Evolutionary conservation across 2,888 invertebrate species (phyloP).

Genomic region (Eupithecia inturbata): DNA sequence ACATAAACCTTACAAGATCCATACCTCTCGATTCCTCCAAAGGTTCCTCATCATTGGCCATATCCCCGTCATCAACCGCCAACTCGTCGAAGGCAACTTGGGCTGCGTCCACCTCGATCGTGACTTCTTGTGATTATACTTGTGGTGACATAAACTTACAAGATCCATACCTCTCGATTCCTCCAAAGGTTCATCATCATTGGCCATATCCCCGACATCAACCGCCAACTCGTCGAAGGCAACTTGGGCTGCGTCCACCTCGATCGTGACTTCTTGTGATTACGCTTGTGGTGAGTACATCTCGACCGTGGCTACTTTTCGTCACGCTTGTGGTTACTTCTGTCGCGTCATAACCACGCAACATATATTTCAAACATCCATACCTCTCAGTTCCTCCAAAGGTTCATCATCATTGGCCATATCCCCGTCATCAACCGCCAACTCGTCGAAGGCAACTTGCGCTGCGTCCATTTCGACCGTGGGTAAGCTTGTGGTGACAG

Average conservation of each 20-base stretch:
- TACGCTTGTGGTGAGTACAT: slow-evolving; percentile 46
- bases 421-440: slow-evolving; percentile 70
- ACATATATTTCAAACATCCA: not conserved
- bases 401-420: slow-evolving; percentile 57
- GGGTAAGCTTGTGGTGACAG: slow-evolving; percentile 42
- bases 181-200: not conserved
- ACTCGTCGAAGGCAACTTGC: slow-evolving; percentile 73
- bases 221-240: slow-evolving; percentile 43
- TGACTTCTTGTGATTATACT: slow-evolving; percentile 45
- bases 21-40: slow-evolving; percentile 17
- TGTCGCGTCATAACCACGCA: not conserved
- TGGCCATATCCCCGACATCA: not conserved
- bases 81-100: not conserved
- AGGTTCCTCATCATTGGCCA: not conserved
- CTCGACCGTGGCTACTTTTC: not conserved
- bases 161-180: slow-evolving; percentile 18
- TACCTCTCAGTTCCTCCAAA: slow-evolving; percentile 47
- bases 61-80: not conserved
- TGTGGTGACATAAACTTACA: slow-evolving; percentile 19
- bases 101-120: slow-evolving; percentile 47
- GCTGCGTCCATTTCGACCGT: slow-evolving; percentile 60
- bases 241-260: slow-evolving; percentile 40
- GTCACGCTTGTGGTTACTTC: not conserved
- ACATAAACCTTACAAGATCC: not conserved
- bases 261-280: slow-evolving; percentile 45